phyloP scores from a whole-genome alignment of 1,140 invertebrate species.

The Caligus rogercresseyi region DNA sequence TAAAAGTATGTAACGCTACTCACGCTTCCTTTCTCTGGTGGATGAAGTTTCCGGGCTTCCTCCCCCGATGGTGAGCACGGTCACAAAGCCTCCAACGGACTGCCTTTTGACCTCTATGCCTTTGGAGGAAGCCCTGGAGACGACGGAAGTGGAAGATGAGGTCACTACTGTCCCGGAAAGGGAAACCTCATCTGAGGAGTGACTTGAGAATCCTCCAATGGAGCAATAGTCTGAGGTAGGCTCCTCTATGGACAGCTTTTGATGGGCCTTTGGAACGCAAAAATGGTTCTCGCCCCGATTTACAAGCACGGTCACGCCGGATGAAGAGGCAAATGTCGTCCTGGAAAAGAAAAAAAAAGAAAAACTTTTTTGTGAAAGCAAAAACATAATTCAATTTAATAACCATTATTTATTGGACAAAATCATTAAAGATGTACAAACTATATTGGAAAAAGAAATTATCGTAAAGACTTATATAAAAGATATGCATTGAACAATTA shows the following conservation, averaged over 20 bases:
- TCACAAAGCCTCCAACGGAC: neutral
- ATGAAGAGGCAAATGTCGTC: neutral
- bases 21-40: neutral
- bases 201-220: neutral
- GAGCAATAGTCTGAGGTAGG: neutral
- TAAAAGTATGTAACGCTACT: neutral
- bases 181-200: neutral
- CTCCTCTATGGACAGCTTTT: neutral
- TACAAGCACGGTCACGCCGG: neutral
- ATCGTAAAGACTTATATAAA: no score
- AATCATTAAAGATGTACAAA: no score
- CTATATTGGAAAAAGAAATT: no score
- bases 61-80: neutral
- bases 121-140: neutral
- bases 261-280: neutral
- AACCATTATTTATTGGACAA: no score
- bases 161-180: no score
- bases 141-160: no score
- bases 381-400: no score
- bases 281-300: neutral
- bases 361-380: no score
- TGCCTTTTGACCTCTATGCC: neutral
- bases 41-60: neutral
- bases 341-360: no score
- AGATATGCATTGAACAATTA: no score